Evolutionary conservation across 2,113 vertebrate genomes (phyloP).

Genomic region (Sorex araneus): DNA sequence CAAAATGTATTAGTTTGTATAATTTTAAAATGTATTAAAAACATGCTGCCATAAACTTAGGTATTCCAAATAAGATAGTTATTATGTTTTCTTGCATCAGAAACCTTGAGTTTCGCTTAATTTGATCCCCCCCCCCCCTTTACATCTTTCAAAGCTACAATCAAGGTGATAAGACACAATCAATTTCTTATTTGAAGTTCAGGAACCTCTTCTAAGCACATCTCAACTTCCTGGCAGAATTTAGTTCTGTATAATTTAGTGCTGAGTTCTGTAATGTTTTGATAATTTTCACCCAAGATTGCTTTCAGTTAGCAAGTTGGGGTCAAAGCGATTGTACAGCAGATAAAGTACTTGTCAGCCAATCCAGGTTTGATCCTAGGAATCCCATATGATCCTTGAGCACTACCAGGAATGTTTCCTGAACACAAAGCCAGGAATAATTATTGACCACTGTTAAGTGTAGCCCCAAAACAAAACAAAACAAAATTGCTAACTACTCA

Average conservation of each 20-base stretch:
- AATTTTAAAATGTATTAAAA: background rate
- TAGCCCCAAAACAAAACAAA: too few species aligned
- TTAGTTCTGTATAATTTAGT: background rate
- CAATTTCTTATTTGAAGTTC: background rate
- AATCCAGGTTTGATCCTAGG: too few species aligned
- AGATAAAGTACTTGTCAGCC: too few species aligned
- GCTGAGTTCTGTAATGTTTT: background rate
- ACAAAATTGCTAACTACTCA: too few species aligned
- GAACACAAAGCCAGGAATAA: too few species aligned
- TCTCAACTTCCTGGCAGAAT: background rate
- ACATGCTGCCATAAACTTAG: background rate
- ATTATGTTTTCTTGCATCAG: background rate
- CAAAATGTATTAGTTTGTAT: background rate
- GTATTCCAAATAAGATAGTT: background rate
- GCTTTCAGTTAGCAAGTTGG: background rate
- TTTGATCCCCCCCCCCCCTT: too few species aligned
- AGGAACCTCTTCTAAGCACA: background rate
- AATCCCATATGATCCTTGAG: too few species aligned
- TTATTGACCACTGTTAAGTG: too few species aligned
- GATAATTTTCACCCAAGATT: background rate
- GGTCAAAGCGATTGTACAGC: too few species aligned
- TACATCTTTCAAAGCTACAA: background rate
- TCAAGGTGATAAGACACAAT: background rate
- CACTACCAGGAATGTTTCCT: too few species aligned
- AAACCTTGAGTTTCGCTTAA: background rate